phyloP scores from a whole-genome alignment of 1,140 invertebrate species.

The Cyclargus thomasi region DNA sequence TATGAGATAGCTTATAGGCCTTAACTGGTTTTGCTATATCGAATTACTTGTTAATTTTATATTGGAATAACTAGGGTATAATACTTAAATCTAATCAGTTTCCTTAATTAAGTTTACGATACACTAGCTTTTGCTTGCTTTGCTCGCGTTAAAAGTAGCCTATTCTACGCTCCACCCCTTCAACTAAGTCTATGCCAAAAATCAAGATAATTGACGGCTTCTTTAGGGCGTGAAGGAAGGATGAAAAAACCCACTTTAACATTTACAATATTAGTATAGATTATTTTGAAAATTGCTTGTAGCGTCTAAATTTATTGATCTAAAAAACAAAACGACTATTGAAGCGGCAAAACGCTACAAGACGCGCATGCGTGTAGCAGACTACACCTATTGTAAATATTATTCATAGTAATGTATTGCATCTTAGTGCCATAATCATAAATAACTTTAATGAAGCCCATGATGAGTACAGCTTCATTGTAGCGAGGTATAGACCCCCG shows the following conservation, averaged over 20 bases:
- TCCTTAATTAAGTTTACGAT: too few species aligned
- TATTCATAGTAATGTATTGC: conserved; percentile 1
- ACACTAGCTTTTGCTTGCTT: too few species aligned
- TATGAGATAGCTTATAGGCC: not conserved
- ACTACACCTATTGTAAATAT: not conserved
- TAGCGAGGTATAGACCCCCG: not conserved
- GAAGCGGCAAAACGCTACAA: not conserved
- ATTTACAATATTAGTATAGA: too few species aligned
- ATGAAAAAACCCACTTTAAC: not conserved
- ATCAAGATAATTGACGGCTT: too few species aligned
- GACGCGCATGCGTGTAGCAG: not conserved
- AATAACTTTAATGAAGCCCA: conserved; percentile 1
- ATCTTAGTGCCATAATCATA: conserved; percentile 5
- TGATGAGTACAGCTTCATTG: conserved; percentile 5
- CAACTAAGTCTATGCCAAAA: too few species aligned
- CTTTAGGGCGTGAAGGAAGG: too few species aligned
- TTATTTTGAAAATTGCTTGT: too few species aligned
- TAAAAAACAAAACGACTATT: not conserved
- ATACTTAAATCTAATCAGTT: not conserved
- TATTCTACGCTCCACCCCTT: too few species aligned
- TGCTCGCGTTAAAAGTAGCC: too few species aligned
- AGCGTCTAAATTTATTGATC: not conserved
- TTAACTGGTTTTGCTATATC: not conserved
- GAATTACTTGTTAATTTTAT: not conserved
- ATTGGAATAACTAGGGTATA: not conserved